Base-by-base conservation (phyloP, 1,140 invertebrate genomes). In the Doryteuthis pealeii region DNA sequence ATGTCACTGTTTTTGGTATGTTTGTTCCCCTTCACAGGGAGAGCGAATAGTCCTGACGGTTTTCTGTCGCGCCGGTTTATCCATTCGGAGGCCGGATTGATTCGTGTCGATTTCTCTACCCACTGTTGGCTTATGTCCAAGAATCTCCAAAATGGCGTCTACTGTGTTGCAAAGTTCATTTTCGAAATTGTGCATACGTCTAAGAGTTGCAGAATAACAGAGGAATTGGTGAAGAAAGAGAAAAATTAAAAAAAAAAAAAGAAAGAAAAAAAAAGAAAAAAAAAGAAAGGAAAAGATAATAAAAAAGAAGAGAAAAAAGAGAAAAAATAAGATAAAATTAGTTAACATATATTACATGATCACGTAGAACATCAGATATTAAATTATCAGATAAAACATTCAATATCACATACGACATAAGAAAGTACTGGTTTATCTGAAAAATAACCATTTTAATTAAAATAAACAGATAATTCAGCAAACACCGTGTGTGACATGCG, bases 131-230 rank as follows among this genome's bases (percentile, higher is more conserved):
- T 83, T 84, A 15, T 87, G 85, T 70, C 86, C 86, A 4, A 87
- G 80, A 58, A 86, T 75, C 35, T 81, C 77, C 33, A 87, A 72
- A 69, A 87, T 87, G 71, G 82, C 80, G 74, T 87, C 86, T 6
- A 87, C 85, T 6, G 84, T 87, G 12, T 75, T 80, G 74, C 79
- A 86, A 14, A 87, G 77, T n/a, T 87, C 83, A 33, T 78, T 80
- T 76, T 87, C 86, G 78, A 87, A 87, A 72, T 80, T 82, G 31
- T 83, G 77, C 86, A 87, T 87, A 69, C 86, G 80, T 40, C 86
- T 87, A 81, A 62, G 18, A 58, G 54, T 1, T 22, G 6, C 22
- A 58, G 54, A 58, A 22, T 6, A 18, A 12, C 22, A 22, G 54
- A 62, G 54, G 0, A 5, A 22, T 6, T 14, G 54, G 26, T 5